phyloP scores from a whole-genome alignment of 2,888 invertebrate genomes.

The Apomyelois bistriatella region DNA sequence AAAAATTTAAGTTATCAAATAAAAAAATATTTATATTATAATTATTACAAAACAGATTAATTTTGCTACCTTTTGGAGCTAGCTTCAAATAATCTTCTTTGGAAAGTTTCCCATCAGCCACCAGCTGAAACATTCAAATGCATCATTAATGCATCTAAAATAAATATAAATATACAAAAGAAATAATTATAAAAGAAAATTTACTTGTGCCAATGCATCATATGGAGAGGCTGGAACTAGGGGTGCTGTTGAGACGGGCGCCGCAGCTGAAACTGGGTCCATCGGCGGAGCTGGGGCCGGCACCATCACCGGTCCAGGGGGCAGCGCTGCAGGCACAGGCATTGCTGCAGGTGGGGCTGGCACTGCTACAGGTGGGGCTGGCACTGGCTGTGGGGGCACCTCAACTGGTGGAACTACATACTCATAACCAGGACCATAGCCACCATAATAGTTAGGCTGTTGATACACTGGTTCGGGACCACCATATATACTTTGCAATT shows the following conservation, averaged over 20 bases:
- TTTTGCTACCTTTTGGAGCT: slow-evolving; percentile 59
- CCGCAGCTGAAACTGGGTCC: slow-evolving; percentile 43
- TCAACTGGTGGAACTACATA: slow-evolving; percentile 34
- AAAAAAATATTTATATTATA: slow-evolving; percentile 12
- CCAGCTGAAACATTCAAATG: slow-evolving; percentile 61
- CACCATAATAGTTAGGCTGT: slow-evolving; percentile 34
- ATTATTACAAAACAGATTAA: slow-evolving; percentile 9
- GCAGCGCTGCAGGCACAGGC: too few species aligned
- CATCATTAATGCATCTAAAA: slow-evolving; percentile 1
- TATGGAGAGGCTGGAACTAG: slow-evolving; percentile 36
- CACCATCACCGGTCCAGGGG: too few species aligned
- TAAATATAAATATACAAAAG: neutral
- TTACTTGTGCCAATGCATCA: slow-evolving; percentile 73
- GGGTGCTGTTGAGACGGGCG: slow-evolving; percentile 18
- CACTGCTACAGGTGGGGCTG: too few species aligned
- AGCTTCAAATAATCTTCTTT: slow-evolving; percentile 69
- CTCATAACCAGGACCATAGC: slow-evolving; percentile 37
- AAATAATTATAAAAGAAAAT: slow-evolving; percentile 22
- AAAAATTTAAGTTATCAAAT: too few species aligned
- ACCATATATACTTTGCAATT: slow-evolving; percentile 10
- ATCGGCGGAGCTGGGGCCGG: slow-evolving; percentile 27
- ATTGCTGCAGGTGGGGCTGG: too few species aligned
- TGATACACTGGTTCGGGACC: slow-evolving; percentile 24
- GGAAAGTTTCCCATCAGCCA: slow-evolving; percentile 70
- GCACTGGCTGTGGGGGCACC: slow-evolving; percentile 20